A percentile compares a stretch with the other conserved stretches of the same genome.
Conservation (phyloP, 2,888 invertebrate species). For the Meandrusa payeni region DNA sequence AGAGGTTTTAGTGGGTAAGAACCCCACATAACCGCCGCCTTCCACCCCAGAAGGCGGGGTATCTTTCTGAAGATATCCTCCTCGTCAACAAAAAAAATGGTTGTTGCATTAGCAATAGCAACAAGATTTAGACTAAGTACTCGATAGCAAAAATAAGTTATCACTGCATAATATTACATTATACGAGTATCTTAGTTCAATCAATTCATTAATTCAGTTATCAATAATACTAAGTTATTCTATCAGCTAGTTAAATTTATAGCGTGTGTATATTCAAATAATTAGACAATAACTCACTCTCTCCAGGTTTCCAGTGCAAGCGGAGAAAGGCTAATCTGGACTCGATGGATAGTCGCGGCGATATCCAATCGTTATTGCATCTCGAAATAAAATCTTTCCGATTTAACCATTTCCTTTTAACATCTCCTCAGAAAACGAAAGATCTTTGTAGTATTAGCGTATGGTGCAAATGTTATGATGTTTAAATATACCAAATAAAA, state of each 20-base stretch:
- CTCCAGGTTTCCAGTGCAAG: conserved; percentile 1
- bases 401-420: conserved; percentile 21
- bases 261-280: background rate
- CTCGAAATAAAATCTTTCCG: conserved; percentile 21
- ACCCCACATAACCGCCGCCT: no score
- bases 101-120: no score
- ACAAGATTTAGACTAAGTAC: no score
- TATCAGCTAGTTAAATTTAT: background rate
- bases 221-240: background rate
- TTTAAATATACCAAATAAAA: conserved; percentile 4
- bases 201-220: no score
- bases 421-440: conserved; percentile 14
- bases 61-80: no score
- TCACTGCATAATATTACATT: no score
- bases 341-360: conserved; percentile 12
- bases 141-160: no score
- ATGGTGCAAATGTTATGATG: conserved; percentile 7
- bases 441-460: conserved; percentile 9
- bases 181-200: no score
- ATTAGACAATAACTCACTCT: conserved; percentile 6
- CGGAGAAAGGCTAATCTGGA: conserved; percentile 15
- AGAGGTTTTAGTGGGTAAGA: no score
- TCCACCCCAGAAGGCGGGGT: no score
- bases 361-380: conserved; percentile 12
- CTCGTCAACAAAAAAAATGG: no score